These are phyloP conservation scores for Acanthosepion lycidas DNA, from an alignment of 2,888 invertebrate genomes.

Conservation along the genomic window DNA sequence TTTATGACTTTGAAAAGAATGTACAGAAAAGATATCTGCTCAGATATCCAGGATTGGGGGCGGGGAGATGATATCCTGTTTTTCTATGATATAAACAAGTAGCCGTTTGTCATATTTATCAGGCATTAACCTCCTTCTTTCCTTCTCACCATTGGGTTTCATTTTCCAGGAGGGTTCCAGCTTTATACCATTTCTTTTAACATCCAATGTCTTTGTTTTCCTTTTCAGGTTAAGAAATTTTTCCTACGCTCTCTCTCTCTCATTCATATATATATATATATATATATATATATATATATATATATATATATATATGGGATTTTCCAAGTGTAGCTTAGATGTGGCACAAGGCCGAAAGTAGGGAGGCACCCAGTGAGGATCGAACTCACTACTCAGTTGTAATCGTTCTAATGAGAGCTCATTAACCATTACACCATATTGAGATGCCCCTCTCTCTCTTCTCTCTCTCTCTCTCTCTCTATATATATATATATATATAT, in stretches of 20 bases:
- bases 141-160: background rate
- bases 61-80: background rate
- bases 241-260: background rate
- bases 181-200: background rate
- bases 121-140: background rate
- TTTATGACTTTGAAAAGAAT: background rate
- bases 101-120: too few relatives aligned
- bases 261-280: background rate
- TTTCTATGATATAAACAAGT: background rate
- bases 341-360: too few relatives aligned
- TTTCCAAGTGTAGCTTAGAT: too few relatives aligned
- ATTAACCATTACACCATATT: too few relatives aligned
- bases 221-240: background rate
- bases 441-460: accelerated
- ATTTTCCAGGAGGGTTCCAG: background rate
- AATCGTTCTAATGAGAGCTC: too few relatives aligned
- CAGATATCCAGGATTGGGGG: background rate
- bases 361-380: too few relatives aligned
- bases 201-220: background rate
- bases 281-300: too few relatives aligned
- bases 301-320: too few relatives aligned
- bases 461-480: too few relatives aligned
- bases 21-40: background rate
- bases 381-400: too few relatives aligned
- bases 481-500: too few relatives aligned